Evolutionary conservation across 2,113 vertebrate species (phyloP), one percentile per base, ranked within the genome.

Genomic region (Odontesthes bonariensis): DNA sequence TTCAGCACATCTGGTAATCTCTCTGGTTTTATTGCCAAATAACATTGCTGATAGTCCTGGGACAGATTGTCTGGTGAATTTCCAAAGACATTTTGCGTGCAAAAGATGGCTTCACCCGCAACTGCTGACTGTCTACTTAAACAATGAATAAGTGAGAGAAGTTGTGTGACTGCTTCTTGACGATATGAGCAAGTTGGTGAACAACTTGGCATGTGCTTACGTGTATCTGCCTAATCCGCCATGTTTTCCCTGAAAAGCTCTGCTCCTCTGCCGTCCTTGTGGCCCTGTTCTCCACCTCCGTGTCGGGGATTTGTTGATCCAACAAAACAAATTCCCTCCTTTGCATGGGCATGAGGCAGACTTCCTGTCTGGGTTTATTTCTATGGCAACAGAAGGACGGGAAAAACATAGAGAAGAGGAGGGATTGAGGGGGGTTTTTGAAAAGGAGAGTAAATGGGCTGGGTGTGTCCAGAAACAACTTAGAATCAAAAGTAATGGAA

Each of bases 271-370:
- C 59, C 49, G 79, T 64, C 71, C 79, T 75, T 71, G 61, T 7
- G 31, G 59, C 31, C 61, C 44, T 14, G 16, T 0, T 22, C 51
- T 57, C 46, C 60, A 69, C 72, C 75, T 86, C 69, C 75, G 75
- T 70, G 57, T 44, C 47, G 71, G 38, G 56, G 19, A 88, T 91
- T 86, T 90, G 88, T 91, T 91, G 87, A 83, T 54, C 55, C 72
- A 82, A 84, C 86, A 86, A 92, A 92, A 73, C 84, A 85, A 90
- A 90, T 90, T 27, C 76, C 69, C 84, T 82, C 38, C 73, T 92
- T 92, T 91, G 90, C 90, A 92, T 92, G 83, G 75, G 73, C 60
- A 72, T 54, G 75, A 77, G 58, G 53, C 63, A 59, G 68, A 63
- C 77, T 85, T 89, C 87, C 90, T 87, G 81, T 0, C 71, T 31